phyloP scores from a whole-genome alignment of 2,113 vertebrate genomes.

The Crocuta crocuta region DNA sequence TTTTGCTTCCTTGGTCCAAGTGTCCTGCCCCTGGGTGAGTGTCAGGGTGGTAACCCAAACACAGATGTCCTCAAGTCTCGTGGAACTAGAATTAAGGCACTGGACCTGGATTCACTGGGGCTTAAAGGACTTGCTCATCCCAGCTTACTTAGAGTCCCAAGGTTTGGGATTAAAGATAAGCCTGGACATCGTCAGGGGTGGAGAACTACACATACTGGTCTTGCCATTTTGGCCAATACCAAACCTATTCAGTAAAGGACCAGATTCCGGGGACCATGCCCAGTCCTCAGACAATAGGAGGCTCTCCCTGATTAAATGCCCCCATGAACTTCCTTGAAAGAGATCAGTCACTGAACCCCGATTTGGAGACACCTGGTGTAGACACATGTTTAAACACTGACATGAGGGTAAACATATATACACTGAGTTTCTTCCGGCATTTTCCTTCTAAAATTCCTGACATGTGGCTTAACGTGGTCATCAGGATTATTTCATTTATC shows the following conservation, averaged over 20 bases:
- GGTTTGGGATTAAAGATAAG: background rate
- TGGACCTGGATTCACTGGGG: background rate
- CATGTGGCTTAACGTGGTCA: background rate
- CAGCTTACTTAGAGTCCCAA: background rate
- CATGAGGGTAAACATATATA: fast-evolving
- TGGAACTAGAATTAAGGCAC: background rate
- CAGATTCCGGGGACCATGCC: background rate
- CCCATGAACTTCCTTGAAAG: background rate
- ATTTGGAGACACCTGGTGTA: fast-evolving
- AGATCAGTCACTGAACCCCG: background rate
- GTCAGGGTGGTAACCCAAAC: background rate
- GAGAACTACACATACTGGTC: background rate
- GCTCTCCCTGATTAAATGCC: background rate
- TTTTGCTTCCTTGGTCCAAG: background rate
- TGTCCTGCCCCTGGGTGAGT: background rate
- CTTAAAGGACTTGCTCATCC: background rate
- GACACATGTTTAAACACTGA: fast-evolving
- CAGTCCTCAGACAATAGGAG: background rate
- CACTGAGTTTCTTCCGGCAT: too few relatives aligned
- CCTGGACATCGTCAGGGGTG: fast-evolving
- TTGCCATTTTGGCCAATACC: fast-evolving
- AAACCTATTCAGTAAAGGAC: background rate
- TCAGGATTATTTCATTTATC: background rate
- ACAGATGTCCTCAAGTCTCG: background rate
- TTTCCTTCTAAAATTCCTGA: background rate